These are phyloP conservation scores for Rhaphigaster nebulosa DNA, from an alignment of 2,888 invertebrate species.

Conservation along the genomic window DNA sequence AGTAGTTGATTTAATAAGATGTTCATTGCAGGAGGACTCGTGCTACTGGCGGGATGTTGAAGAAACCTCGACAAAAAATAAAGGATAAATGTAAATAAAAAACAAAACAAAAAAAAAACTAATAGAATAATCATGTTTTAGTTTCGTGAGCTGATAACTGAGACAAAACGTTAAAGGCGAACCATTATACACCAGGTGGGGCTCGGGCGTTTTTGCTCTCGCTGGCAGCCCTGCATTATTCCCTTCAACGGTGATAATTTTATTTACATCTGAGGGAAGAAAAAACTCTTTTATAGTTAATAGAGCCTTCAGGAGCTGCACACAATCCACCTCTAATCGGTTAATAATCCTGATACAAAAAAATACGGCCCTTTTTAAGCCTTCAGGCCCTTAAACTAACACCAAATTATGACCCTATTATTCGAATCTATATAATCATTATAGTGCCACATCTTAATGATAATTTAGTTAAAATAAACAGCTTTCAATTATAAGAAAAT, in stretches of 20 bases:
- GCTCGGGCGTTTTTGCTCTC: background rate
- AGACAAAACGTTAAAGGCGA: background rate
- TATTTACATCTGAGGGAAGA: background rate
- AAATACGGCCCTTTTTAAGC: background rate
- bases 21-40: background rate
- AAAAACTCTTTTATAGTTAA: conserved; percentile 45
- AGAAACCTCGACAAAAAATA: background rate
- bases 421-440: background rate
- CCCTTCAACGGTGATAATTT: background rate
- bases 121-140: conserved; percentile 47
- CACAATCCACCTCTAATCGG: background rate
- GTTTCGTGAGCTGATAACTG: conserved; percentile 1
- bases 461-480: background rate
- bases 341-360: background rate
- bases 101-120: conserved; percentile 38
- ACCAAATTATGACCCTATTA: background rate
- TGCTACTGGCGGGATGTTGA: background rate
- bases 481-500: background rate
- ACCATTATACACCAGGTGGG: conserved; percentile 5
- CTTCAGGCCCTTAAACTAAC: background rate
- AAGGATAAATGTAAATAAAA: background rate
- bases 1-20: background rate
- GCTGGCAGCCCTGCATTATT: background rate
- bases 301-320: conserved; percentile 4
- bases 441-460: background rate